These are phyloP conservation scores for Oreortyx pictus DNA, from an alignment of 2,797 vertebrate genomes.

Conservation along the genomic window DNA sequence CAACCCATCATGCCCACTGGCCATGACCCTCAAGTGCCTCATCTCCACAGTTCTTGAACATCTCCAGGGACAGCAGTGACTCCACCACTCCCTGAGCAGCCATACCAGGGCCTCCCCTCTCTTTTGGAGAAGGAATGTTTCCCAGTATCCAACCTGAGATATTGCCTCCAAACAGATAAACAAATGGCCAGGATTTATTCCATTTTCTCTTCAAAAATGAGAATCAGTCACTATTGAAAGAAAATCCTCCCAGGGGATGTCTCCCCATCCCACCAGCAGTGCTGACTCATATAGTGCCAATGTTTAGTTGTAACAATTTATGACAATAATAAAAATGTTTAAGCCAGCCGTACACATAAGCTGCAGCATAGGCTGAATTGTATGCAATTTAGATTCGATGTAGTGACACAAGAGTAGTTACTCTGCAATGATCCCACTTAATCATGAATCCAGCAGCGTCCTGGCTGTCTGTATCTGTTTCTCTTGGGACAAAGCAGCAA, in stretches of 20 bases:
- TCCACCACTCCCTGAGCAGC: too few relatives aligned
- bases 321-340: slow-evolving; percentile 19
- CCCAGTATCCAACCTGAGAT: too few relatives aligned
- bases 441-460: background rate
- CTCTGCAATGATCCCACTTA: background rate
- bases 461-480: background rate
- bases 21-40: too few relatives aligned
- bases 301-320: background rate
- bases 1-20: too few relatives aligned
- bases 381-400: background rate
- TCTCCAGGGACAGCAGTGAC: too few relatives aligned
- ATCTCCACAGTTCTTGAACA: too few relatives aligned
- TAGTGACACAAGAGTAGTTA: background rate
- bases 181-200: background rate
- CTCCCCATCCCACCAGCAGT: background rate
- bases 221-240: background rate
- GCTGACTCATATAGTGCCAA: background rate
- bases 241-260: background rate
- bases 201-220: background rate
- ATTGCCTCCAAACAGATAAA: accelerated
- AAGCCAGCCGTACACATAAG: background rate
- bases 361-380: background rate
- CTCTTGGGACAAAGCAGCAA: background rate
- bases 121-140: too few relatives aligned
- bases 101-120: too few relatives aligned